Evolutionary conservation across 2,797 vertebrate species (phyloP), one percentile per base, ranked within the genome.

Genomic region (Acanthurus lineatus): DNA sequence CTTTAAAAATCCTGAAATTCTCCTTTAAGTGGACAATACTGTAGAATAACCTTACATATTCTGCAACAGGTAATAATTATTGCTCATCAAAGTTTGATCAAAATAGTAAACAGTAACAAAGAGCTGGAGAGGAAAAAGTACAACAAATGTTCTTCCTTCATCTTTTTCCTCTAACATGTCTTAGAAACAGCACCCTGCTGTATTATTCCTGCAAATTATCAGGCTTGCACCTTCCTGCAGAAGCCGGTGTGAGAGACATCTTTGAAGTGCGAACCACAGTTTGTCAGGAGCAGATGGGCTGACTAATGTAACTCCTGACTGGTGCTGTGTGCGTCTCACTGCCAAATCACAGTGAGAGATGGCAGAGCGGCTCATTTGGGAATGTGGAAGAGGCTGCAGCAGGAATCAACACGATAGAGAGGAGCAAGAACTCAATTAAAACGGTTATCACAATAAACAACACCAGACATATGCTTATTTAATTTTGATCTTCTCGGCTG

Each of bases 251-350:
- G 69, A 89, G 86, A 86, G 79, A 87, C 83, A 74, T 87, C 70
- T 91, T 91, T 91, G 83, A 93, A 91, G 92, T 91, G 92, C 8
- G 86, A 92, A 82, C 87, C 89, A 89, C 90, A 91, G 88, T 92
- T 91, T 92, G 75, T 69, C 61, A 32, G 85, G 78, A 92, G 86
- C 92, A 93, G 93, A 94, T 92, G 92, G 92, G 80, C 88, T 81
- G 89, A 92, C 81, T 86, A 89, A 93, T 91, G 88, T 63, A 88
- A 86, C 88, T 92, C 88, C 86, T 88, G 79, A 83, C 82, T 82
- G 76, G 75, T 83, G 79, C 67, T 69, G 82, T 20, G 75, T 70
- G 81, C 44, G 52, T 61, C 63, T 84, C 35, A 0, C 81, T 90
- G 92, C 88, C 88, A 92, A 89, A 84, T 85, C 88, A 52, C 87